Percentiles rank a stretch among this genome's conserved stretches.
Conservation (phyloP, 2,888 invertebrate genomes). For the Mechanitis mazaeus region DNA sequence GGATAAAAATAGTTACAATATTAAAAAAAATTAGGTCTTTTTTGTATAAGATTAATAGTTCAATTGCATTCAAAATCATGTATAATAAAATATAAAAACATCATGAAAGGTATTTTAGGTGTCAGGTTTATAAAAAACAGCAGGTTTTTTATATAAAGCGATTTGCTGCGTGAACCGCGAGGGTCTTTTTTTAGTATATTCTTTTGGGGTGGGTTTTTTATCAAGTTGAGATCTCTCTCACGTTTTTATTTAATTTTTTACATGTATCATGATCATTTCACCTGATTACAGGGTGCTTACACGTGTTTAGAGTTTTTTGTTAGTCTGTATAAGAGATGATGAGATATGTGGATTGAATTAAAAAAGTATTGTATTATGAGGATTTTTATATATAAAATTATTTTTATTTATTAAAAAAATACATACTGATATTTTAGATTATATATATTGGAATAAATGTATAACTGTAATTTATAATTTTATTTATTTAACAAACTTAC, state of each 20-base stretch:
- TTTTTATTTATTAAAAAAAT: too few relatives aligned
- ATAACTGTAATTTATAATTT: too few relatives aligned
- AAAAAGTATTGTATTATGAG: too few relatives aligned
- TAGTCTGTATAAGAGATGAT: constrained; percentile 13
- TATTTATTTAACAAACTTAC: too few relatives aligned
- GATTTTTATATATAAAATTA: too few relatives aligned
- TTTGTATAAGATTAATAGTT: constrained; percentile 15
- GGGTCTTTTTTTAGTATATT: constrained; percentile 51
- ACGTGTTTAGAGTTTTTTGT: constrained; percentile 46
- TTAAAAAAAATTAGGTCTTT: not conserved
- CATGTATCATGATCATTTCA: constrained; percentile 49
- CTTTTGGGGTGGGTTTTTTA: constrained; percentile 57
- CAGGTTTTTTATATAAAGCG: constrained; percentile 58
- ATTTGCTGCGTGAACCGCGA: constrained; percentile 40
- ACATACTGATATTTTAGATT: too few relatives aligned
- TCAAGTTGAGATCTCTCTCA: constrained; percentile 64
- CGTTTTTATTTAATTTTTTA: constrained; percentile 66
- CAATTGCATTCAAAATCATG: not conserved
- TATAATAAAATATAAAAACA: constrained; percentile 9
- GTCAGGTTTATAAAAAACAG: constrained; percentile 61
- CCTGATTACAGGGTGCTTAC: constrained; percentile 65
- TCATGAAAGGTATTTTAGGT: constrained; percentile 14
- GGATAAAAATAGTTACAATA: too few relatives aligned
- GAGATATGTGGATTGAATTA: too few relatives aligned
- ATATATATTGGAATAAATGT: too few relatives aligned